These are phyloP conservation scores for Argyresthia albistria DNA, from an alignment of 2,888 invertebrate genomes.

Conservation along the genomic window DNA sequence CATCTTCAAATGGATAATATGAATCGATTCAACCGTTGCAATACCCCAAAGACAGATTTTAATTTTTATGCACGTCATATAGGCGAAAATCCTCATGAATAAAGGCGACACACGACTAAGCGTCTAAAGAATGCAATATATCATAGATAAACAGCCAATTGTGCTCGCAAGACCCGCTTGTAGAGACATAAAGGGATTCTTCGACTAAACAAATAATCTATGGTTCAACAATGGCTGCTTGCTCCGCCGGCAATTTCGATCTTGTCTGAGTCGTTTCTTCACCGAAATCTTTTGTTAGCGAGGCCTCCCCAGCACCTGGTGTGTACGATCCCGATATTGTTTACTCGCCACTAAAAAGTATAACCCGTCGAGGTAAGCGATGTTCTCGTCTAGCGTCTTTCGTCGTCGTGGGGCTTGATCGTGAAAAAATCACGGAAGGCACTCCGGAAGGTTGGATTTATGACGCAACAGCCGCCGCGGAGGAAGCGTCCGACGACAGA, in stretches of 20 bases:
- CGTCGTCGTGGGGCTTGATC: constrained; percentile 54
- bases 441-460: constrained; percentile 65
- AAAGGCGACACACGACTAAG: constrained; percentile 28
- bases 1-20: constrained; percentile 6
- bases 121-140: constrained; percentile 42
- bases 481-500: constrained; percentile 65
- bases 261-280: constrained; percentile 44
- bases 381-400: constrained; percentile 63
- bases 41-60: constrained; percentile 9
- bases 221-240: constrained; percentile 33
- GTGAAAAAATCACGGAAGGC: constrained; percentile 61
- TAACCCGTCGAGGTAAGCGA: constrained; percentile 42
- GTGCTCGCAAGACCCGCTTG: constrained; percentile 24
- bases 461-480: constrained; percentile 56
- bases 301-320: constrained; percentile 26
- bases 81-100: constrained; percentile 15
- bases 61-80: constrained; percentile 26
- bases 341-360: constrained; percentile 56
- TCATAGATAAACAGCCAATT: constrained; percentile 52
- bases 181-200: constrained; percentile 43
- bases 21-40: constrained; percentile 17
- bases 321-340: constrained; percentile 27
- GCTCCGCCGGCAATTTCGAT: constrained; percentile 35
- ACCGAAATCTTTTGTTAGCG: constrained; percentile 63
- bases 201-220: constrained; percentile 46